These are phyloP conservation scores for Xestia xanthographa DNA, from an alignment of 2,888 invertebrate genomes.

Conservation along the genomic window DNA sequence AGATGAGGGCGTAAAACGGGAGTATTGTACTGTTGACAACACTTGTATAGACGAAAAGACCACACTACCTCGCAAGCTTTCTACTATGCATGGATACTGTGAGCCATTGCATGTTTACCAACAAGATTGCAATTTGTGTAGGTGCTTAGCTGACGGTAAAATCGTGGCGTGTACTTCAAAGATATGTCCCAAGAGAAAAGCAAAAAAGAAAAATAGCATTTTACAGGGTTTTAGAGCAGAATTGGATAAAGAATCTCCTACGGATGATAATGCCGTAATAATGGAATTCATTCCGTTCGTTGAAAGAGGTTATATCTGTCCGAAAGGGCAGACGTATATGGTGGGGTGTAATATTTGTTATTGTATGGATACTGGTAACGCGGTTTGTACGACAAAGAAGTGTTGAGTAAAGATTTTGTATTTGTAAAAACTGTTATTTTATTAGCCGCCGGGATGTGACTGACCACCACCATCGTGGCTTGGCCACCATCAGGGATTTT, in stretches of 20 bases:
- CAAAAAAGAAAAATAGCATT: background rate
- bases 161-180: constrained; percentile 75
- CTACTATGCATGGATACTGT: constrained; percentile 78
- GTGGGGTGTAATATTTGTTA: constrained; percentile 83
- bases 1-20: constrained; percentile 62
- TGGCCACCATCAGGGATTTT: too few relatives aligned
- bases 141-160: constrained; percentile 79
- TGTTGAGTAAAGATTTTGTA: constrained; percentile 66
- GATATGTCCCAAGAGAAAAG: constrained; percentile 58
- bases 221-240: background rate
- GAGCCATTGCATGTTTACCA: constrained; percentile 78
- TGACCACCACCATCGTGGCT: too few relatives aligned
- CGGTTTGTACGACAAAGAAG: constrained; percentile 79
- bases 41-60: constrained; percentile 56
- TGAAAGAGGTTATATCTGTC: constrained; percentile 72
- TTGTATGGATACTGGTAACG: constrained; percentile 81
- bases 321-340: constrained; percentile 77
- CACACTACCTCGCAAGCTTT: constrained; percentile 45
- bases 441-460: background rate
- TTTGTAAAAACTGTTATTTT: background rate
- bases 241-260: background rate
- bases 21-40: constrained; percentile 73
- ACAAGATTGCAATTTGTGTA: constrained; percentile 79
- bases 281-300: constrained; percentile 79
- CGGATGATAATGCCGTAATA: constrained; percentile 57